A percentile compares a stretch with the other conserved stretches of the same genome.
Conservation (phyloP, 2,888 invertebrate genomes). For the Philaethria dido region DNA sequence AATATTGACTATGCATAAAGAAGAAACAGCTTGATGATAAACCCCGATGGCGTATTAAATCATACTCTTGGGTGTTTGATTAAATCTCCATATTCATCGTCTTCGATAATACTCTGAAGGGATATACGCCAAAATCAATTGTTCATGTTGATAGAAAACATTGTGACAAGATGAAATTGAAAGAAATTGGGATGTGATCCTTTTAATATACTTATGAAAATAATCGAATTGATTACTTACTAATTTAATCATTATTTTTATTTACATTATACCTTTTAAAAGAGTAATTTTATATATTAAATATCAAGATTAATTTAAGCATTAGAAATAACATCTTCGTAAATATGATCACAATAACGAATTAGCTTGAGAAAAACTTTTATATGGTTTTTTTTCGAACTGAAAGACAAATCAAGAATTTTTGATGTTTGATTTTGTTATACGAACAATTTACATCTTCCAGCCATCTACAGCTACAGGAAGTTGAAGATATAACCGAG, state of each 20-base stretch:
- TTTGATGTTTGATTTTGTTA: conserved; percentile 16
- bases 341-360: too few relatives aligned
- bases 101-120: conserved; percentile 17
- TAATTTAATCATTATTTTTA: too few relatives aligned
- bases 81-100: conserved; percentile 22
- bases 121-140: conserved; percentile 21
- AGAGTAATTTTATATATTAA: too few relatives aligned
- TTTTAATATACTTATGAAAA: conserved; percentile 5
- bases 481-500: conserved; percentile 36
- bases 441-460: conserved; percentile 21
- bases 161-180: conserved; percentile 2
- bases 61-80: conserved; percentile 18
- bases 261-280: too few relatives aligned
- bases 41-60: conserved; percentile 13
- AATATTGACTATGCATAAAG: background rate
- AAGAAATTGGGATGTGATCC: background rate
- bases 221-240: background rate
- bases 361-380: too few relatives aligned
- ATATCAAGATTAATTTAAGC: too few relatives aligned
- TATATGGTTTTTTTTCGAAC: background rate
- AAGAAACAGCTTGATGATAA: conserved; percentile 18
- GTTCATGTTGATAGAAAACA: conserved; percentile 16
- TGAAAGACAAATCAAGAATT: background rate
- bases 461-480: conserved; percentile 31
- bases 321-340: too few relatives aligned